Evolutionary conservation across 2,888 invertebrate species (phyloP), one percentile per base, ranked within the genome.

Genomic region (Epirrhoe alternata): DNA sequence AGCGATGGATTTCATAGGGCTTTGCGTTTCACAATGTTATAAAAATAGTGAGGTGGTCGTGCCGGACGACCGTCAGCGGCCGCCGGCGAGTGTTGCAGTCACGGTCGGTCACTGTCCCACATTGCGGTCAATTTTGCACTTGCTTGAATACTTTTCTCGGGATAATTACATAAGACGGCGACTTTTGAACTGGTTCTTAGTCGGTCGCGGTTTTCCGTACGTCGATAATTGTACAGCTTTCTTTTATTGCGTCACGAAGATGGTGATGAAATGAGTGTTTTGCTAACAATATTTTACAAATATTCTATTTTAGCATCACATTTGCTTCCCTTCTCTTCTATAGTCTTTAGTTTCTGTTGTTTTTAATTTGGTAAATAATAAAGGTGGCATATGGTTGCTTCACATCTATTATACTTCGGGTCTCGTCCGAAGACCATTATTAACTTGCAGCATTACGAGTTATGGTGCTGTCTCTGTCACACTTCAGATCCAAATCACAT

Each of bases 81-180:
- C 38, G 42, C 35, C 47, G 47, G 49, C 31, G 49, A 49, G 47
- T 33, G 6, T 3, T 58, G 50, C 77, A 78, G 89, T 90, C 90
- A 90, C 74, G 90, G 89, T 73, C 89, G 89, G 85, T 68, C 87
- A 78, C 61, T 75, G 89, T 66, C 80, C 86, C 70, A 86, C 84
- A 82, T 89, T 70, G 72, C 78, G 82, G 80, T 79, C 82, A 79
- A 71, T 72, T 80, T 73, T 73, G 72, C 75, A 77, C 79, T 76
- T 68, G 74, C 73, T 73, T 71, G 67, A 72, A 74, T 74, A 78
- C 78, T 77, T 77, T 77, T 79, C 77, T 73, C 68, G 49, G 64
- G 68, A 62, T 62, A 61, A 75, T 82, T 78, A 78, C 70, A 64
- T 78, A 80, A 77, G 60, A n/a, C 17, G 62, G 61, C 61, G 53